phyloP scores from a whole-genome alignment of 2,113 vertebrate species.

The Eudyptes chrysolophus region DNA sequence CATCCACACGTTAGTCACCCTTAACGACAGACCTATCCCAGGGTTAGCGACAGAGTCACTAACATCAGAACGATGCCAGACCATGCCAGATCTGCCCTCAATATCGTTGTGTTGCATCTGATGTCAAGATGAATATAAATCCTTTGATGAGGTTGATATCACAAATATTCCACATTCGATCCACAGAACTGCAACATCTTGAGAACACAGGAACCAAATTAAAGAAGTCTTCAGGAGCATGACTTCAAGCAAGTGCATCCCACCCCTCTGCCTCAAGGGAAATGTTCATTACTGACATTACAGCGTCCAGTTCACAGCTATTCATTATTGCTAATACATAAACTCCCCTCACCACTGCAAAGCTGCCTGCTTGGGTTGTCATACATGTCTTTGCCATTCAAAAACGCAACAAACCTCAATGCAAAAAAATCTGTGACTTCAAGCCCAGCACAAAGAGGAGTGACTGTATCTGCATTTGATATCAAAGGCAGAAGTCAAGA shows the following conservation, averaged over 20 bases:
- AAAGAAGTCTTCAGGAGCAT: neutral
- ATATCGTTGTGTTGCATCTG: neutral
- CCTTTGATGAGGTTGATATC: neutral
- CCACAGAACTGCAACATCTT: neutral
- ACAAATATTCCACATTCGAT: neutral
- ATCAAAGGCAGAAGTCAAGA: neutral
- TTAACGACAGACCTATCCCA: neutral
- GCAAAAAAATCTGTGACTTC: neutral
- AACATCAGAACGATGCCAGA: neutral
- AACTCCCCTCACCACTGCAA: neutral
- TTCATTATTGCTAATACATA: neutral
- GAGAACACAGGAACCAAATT: neutral
- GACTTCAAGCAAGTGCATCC: neutral
- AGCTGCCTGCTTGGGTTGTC: neutral
- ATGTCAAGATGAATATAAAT: neutral
- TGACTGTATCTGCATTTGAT: neutral
- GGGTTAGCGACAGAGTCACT: neutral
- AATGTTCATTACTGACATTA: neutral
- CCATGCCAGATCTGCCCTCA: neutral
- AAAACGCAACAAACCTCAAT: rapidly evolving
- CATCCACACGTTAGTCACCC: neutral
- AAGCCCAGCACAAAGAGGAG: neutral
- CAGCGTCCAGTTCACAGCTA: neutral
- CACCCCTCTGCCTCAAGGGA: neutral
- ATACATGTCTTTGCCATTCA: neutral